These are phyloP conservation scores for Halcyon smyrnensis DNA, from an alignment of 2,797 vertebrate species.

Conservation along the genomic window DNA sequence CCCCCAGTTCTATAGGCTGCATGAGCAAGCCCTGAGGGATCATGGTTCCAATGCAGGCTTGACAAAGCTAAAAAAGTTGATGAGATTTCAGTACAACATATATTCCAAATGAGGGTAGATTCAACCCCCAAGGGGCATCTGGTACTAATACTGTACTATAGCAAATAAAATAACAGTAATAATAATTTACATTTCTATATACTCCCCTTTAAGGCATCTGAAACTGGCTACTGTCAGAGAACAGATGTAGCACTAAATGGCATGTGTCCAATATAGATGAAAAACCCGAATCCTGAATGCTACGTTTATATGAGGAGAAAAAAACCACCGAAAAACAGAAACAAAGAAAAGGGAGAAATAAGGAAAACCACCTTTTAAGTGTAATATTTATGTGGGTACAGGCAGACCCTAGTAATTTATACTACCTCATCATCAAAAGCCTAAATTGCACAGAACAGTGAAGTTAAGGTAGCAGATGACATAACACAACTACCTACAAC, in stretches of 20 bases:
- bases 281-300: not conserved
- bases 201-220: slow-evolving; percentile 20
- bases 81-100: not conserved
- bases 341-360: not conserved
- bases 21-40: not conserved
- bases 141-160: slow-evolving; percentile 11
- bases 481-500: not conserved
- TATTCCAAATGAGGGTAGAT: not conserved
- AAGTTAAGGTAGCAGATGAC: not conserved
- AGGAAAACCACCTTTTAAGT: not conserved
- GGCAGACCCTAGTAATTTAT: not conserved
- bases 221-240: slow-evolving; percentile 49
- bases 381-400: not conserved
- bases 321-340: not conserved
- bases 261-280: not conserved
- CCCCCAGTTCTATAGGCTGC: not conserved
- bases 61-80: not conserved
- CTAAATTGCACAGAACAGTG: not conserved
- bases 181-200: slow-evolving; percentile 46
- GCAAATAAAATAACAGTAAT: slow-evolving; percentile 44
- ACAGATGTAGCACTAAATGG: slow-evolving; percentile 27
- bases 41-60: not conserved
- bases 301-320: not conserved
- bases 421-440: not conserved
- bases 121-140: not conserved